These are phyloP conservation scores for Mallotus villosus DNA, from an alignment of 2,797 vertebrate species.

Conservation along the genomic window DNA sequence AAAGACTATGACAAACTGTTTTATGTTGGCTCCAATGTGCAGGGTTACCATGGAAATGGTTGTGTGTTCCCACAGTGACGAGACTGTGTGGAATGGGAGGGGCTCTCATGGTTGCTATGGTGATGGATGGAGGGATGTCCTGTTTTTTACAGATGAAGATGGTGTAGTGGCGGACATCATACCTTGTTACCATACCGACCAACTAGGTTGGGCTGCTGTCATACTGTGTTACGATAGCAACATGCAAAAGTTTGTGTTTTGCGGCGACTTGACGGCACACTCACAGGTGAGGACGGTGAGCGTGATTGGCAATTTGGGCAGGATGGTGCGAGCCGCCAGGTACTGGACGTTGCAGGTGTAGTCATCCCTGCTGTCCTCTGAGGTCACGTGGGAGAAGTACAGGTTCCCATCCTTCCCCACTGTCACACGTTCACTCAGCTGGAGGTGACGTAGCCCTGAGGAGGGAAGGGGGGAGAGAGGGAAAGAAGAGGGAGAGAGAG, in stretches of 20 bases:
- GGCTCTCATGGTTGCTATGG: constrained; percentile 2
- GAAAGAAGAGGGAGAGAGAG: constrained; percentile 2
- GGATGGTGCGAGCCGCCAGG: constrained; percentile 82
- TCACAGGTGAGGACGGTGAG: constrained; percentile 83
- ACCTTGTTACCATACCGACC: not conserved
- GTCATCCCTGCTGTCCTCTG: constrained; percentile 79
- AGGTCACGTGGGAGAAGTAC: constrained; percentile 84
- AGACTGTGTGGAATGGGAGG: not conserved
- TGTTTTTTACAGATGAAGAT: not conserved
- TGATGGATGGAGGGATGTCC: not conserved
- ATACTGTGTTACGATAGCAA: too few species aligned
- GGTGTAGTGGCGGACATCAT: too few species aligned
- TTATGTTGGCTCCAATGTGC: not conserved
- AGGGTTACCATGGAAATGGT: not conserved
- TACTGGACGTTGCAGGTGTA: constrained; percentile 93
- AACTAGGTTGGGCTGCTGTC: not conserved
- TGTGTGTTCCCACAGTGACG: not conserved
- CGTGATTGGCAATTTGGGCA: constrained; percentile 86
- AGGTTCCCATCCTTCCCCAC: constrained; percentile 87
- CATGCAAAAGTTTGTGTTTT: not conserved
- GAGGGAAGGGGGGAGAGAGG: not conserved
- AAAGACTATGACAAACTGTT: not conserved
- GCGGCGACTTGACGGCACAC: constrained; percentile 46
- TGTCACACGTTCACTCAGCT: constrained; percentile 82
- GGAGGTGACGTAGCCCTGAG: constrained; percentile 80